Conservation (phyloP, 2,797 vertebrate species). For the Characodon lateralis region DNA sequence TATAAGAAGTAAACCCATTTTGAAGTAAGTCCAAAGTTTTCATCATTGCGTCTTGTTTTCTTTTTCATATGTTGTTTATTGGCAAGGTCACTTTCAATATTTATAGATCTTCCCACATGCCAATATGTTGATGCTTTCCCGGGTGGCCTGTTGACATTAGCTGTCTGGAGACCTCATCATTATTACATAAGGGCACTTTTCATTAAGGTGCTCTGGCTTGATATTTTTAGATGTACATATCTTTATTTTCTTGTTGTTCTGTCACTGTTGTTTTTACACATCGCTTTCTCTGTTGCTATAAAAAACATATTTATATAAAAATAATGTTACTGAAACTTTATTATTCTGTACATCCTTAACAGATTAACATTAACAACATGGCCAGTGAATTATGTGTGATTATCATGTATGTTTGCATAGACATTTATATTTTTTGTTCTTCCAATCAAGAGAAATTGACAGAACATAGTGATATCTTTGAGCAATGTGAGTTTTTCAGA, state of each 20-base stretch:
- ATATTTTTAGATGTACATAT: conserved; percentile 1
- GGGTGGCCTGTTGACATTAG: conserved; percentile 1
- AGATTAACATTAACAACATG: not conserved
- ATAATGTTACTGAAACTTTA: not conserved
- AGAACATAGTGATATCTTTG: not conserved
- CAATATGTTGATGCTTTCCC: not conserved
- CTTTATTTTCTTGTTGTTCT: not conserved
- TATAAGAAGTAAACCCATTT: conserved; percentile 11
- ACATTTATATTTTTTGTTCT: not conserved
- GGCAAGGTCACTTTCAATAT: not conserved
- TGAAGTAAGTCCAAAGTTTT: not conserved
- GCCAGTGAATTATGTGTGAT: not conserved
- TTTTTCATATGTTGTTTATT: conserved; percentile 9
- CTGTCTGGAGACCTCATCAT: not conserved
- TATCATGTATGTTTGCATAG: not conserved
- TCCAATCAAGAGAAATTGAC: not conserved
- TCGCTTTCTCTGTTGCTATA: not conserved
- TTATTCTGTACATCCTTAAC: not conserved
- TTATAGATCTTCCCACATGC: not conserved
- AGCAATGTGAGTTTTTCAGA: not conserved
- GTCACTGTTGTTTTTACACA: not conserved
- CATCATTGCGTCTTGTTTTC: not conserved
- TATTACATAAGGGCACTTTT: conserved; percentile 2
- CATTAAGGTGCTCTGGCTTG: not conserved
- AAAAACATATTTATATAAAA: not conserved